Evolutionary conservation across 1,140 invertebrate species (phyloP).

Genomic region (Oryzaephilus surinamensis): DNA sequence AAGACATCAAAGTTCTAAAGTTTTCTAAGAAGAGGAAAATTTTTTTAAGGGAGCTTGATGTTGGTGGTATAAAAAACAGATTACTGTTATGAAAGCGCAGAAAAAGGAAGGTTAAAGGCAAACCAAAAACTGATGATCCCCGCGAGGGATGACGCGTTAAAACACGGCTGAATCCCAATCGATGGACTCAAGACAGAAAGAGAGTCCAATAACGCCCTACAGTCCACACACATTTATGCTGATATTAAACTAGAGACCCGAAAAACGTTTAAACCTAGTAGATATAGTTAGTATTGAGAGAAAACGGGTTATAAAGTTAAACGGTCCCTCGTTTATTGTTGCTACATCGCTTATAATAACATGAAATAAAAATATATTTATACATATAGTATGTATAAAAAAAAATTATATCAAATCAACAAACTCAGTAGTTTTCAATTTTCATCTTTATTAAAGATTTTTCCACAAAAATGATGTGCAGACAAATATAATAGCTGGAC

Average conservation of each 20-base stretch:
- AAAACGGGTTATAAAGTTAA: too few species aligned
- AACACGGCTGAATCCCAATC: constrained; percentile 17
- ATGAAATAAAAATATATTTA: too few species aligned
- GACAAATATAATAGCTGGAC: too few species aligned
- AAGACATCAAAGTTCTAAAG: constrained; percentile 17
- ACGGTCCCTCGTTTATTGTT: too few species aligned
- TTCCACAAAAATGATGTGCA: too few species aligned
- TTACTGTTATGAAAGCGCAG: constrained; percentile 23
- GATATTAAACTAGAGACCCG: constrained; percentile 14
- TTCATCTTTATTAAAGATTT: too few species aligned
- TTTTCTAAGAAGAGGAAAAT: constrained; percentile 11
- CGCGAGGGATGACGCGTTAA: constrained; percentile 20
- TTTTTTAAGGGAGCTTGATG: constrained; percentile 16
- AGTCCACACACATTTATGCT: constrained; percentile 10
- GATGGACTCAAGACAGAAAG: constrained; percentile 15
- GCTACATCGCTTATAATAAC: too few species aligned
- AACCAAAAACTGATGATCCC: constrained; percentile 24
- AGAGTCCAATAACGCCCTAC: constrained; percentile 8
- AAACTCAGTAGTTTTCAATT: too few species aligned
- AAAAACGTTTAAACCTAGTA: too few species aligned
- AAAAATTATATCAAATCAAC: too few species aligned
- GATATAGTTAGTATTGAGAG: too few species aligned
- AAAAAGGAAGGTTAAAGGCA: constrained; percentile 22
- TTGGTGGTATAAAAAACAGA: constrained; percentile 23
- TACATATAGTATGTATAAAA: too few species aligned